phyloP scores from a whole-genome alignment of 2,797 vertebrate genomes.

The Geotrypetes seraphini region DNA sequence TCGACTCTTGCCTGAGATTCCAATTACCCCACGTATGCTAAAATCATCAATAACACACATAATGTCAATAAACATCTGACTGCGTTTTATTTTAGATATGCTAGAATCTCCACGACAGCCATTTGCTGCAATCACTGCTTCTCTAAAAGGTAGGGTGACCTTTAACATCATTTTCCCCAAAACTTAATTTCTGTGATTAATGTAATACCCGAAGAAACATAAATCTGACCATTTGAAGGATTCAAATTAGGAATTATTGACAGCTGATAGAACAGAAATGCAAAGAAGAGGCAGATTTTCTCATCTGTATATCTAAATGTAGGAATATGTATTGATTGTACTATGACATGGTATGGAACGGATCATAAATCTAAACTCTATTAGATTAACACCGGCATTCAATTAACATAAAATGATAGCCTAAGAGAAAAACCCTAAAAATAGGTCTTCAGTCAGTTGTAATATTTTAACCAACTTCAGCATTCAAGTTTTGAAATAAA shows the following conservation, averaged over 20 bases:
- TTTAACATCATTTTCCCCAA: constrained; percentile 51
- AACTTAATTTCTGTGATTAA: constrained; percentile 65
- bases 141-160: constrained; percentile 38
- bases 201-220: constrained; percentile 40
- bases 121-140: constrained; percentile 23
- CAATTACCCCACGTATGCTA: constrained; percentile 14
- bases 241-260: constrained; percentile 58
- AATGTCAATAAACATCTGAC: constrained; percentile 16
- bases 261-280: constrained; percentile 53
- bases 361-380: constrained; percentile 60
- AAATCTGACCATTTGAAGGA: constrained; percentile 50
- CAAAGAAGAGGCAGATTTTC: constrained; percentile 45
- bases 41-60: constrained; percentile 14
- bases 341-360: constrained; percentile 47
- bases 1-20: background rate
- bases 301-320: constrained; percentile 51
- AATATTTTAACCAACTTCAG: constrained; percentile 25
- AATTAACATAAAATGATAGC: constrained; percentile 61
- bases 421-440: constrained; percentile 38
- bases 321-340: constrained; percentile 58
- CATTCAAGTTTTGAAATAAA: background rate
- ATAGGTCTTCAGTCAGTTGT: constrained; percentile 11
- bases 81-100: constrained; percentile 12
- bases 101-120: background rate
- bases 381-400: constrained; percentile 61